These are phyloP conservation scores for Aporrectodea caliginosa DNA, from an alignment of 1,140 invertebrate species.

Conservation along the genomic window DNA sequence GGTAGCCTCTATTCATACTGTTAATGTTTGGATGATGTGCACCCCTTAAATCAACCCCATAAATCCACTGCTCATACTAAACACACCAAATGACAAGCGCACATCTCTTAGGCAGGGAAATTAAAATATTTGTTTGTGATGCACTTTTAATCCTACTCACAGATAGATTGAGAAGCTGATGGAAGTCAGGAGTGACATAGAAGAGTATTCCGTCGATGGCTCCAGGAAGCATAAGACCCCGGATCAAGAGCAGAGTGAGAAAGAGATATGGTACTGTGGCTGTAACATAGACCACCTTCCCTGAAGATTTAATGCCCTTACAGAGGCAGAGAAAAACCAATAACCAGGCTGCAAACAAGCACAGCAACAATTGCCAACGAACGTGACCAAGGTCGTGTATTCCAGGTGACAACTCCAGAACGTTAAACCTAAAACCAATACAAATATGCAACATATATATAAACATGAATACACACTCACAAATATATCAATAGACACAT, in stretches of 20 bases:
- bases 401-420: conserved; percentile 28
- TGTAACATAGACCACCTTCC: conserved; percentile 67
- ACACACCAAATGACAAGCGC: too few species aligned
- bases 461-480: too few species aligned
- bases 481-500: too few species aligned
- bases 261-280: conserved; percentile 86
- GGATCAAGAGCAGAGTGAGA: conserved; percentile 75
- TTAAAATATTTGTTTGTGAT: neutral
- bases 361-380: conserved; percentile 27
- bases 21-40: too few species aligned
- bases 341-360: conserved; percentile 29
- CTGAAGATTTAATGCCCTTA: conserved; percentile 31
- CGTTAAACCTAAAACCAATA: conserved; percentile 29
- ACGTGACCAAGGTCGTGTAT: conserved; percentile 28
- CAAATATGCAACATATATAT: too few species aligned
- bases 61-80: too few species aligned
- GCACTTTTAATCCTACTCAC: neutral
- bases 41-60: too few species aligned
- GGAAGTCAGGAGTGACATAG: conserved; percentile 62
- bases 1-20: too few species aligned
- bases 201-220: conserved; percentile 72
- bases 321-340: conserved; percentile 34
- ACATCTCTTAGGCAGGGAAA: too few species aligned
- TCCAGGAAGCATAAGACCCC: conserved; percentile 82
- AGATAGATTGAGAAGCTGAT: conserved; percentile 19